Conservation (phyloP, 2,797 vertebrate species). For the Bradypus variegatus region DNA sequence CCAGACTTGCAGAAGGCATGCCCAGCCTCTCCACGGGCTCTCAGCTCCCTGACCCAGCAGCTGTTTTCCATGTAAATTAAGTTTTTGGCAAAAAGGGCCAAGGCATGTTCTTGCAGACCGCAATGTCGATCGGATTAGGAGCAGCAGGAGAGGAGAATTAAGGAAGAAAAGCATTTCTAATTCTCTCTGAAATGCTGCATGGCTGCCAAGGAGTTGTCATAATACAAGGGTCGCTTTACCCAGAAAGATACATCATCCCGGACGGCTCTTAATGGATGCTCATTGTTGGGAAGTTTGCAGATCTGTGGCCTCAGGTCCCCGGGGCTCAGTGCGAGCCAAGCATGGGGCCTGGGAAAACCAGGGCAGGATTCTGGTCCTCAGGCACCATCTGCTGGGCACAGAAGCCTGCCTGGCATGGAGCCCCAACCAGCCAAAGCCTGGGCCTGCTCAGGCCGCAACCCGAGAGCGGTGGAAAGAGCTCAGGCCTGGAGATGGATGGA, state of each 20-base stretch:
- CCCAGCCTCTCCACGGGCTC: not conserved
- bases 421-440: not conserved
- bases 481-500: not conserved
- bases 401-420: not conserved
- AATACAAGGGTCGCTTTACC: conserved; percentile 73
- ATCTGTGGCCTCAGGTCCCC: conserved; percentile 64
- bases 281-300: conserved; percentile 72
- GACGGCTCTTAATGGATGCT: conserved; percentile 73
- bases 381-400: conserved; percentile 1
- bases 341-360: conserved; percentile 65
- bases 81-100: conserved; percentile 72
- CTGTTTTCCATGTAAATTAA: conserved; percentile 75
- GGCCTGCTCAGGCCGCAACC: not conserved
- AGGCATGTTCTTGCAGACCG: conserved; percentile 75
- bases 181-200: conserved; percentile 75
- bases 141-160: conserved; percentile 79
- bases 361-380: conserved; percentile 52
- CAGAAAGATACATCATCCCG: conserved; percentile 70
- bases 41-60: conserved; percentile 65
- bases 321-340: conserved; percentile 64
- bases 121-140: conserved; percentile 80
- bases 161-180: conserved; percentile 81
- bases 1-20: not conserved
- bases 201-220: conserved; percentile 78
- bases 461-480: not conserved